phyloP scores from a whole-genome alignment of 2,797 vertebrate species.

The Antrozous pallidus region DNA sequence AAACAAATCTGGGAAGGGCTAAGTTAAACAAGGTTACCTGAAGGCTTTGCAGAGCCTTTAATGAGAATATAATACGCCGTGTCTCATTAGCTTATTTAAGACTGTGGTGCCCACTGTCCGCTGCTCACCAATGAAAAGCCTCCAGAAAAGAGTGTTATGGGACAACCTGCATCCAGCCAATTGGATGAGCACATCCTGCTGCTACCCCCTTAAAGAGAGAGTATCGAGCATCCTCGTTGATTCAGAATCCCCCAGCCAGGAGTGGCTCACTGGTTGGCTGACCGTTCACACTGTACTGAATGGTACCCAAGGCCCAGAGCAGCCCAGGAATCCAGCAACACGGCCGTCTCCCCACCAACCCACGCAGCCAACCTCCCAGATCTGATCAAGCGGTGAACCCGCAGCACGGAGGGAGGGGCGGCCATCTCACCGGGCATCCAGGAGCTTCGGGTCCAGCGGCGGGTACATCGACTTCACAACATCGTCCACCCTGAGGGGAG shows the following conservation, averaged over 20 bases:
- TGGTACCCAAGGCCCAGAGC: neutral
- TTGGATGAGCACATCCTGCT: neutral
- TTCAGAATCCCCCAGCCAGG: neutral
- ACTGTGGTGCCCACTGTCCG: neutral
- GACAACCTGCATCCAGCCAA: neutral
- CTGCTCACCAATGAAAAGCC: neutral
- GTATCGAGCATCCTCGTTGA: neutral
- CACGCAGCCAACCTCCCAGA: neutral
- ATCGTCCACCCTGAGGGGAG: conserved; percentile 90
- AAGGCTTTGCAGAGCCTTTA: neutral
- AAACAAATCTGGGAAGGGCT: neutral
- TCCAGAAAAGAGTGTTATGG: neutral
- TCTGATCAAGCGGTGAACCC: neutral
- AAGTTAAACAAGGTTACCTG: neutral
- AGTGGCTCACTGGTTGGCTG: neutral
- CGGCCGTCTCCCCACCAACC: neutral
- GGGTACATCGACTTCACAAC: conserved; percentile 98
- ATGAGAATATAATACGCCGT: neutral
- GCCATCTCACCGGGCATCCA: conserved; percentile 91
- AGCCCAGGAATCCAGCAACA: neutral
- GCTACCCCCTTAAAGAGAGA: neutral
- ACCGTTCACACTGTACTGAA: neutral
- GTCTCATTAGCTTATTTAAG: neutral
- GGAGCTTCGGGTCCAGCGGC: conserved; percentile 94
- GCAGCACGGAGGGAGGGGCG: fast-evolving